Evolutionary conservation across 2,888 invertebrate genomes (phyloP).

Genomic region (Perizoma flavofasciatum): DNA sequence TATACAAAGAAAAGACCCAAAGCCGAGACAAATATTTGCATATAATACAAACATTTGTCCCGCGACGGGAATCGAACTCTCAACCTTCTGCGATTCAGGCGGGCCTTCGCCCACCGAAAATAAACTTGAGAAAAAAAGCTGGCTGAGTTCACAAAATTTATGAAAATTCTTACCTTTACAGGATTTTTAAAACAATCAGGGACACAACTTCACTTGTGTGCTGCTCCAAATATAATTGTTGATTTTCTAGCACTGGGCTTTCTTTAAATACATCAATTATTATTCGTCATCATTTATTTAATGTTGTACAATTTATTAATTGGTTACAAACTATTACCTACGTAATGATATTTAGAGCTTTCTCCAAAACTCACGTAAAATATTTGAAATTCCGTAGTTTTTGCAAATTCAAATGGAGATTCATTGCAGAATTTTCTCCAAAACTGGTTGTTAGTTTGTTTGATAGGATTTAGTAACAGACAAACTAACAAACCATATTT

Average conservation of each 20-base stretch:
- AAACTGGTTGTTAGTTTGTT: no score
- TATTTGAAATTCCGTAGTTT: no score
- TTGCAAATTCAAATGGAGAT: no score
- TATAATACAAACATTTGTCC: no score
- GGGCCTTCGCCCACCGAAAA: no score
- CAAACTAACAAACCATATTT: no score
- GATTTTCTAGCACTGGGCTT: constrained; percentile 4
- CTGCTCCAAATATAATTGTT: constrained; percentile 15
- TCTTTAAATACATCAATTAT: constrained; percentile 18
- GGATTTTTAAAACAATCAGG: neutral
- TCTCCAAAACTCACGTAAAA: neutral
- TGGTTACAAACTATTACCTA: neutral
- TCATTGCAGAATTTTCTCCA: neutral
- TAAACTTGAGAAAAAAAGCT: neutral
- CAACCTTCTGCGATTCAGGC: no score
- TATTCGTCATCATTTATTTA: neutral
- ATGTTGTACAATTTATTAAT: constrained; percentile 23
- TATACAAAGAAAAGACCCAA: no score
- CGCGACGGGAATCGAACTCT: no score
- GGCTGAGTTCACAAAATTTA: neutral
- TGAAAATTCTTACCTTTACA: constrained; percentile 18
- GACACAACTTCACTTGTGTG: constrained; percentile 8
- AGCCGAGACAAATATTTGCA: no score
- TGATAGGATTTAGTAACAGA: no score
- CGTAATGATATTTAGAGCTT: neutral